Evolutionary conservation across 64 coral and sea anemone genomes (phyloP), one percentile per base, ranked within the genome.

Genomic region (Stylophora pistillata): DNA sequence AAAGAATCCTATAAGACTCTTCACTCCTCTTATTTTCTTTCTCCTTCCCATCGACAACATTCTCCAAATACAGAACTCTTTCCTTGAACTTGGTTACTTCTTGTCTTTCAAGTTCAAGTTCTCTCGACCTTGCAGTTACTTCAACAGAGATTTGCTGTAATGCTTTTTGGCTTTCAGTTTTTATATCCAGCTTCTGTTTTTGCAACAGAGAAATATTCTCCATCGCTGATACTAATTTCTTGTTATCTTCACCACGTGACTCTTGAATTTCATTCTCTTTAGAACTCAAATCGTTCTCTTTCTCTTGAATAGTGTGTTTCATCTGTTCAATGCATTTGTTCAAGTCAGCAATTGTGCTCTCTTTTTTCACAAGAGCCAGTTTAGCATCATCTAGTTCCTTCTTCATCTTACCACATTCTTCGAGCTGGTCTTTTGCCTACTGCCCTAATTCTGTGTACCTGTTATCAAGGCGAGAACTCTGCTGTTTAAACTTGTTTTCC

Each of bases 21-120:
- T 97, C 91, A 27, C 79, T 69, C 55, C 80, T 79, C 52, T 89
- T 27, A 33, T 63, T 73, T 41, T 97, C 91, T 23, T 73, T 76
- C 15, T 93, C 87, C 41, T 87, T 78, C 13, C 29, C 73, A 62
- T 33, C 53, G 18, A 90, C 25, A 34, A 82, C 65, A 84, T 90
- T 97, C 64, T 97, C 85, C 28, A 90, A 78, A 21, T 90, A 79
- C 25, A 93, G 34, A 30, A 58, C 41, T 30, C 72, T 87, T 73
- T 97, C 95, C 31, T 82, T 97, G 20, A 78, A 23, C 62, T 90
- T 93, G 17, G 56, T 54, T 16, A 97, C 76, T 53, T 97, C 95
- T 33, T 74, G 14, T 72, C 23, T 77, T 81, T 77, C 89, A 47
- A 73, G 74, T 78, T 93, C 82, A 68, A 90, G 87, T 81, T 97